phyloP scores from a whole-genome alignment of 2,797 vertebrate species.

The Prionace glauca region DNA sequence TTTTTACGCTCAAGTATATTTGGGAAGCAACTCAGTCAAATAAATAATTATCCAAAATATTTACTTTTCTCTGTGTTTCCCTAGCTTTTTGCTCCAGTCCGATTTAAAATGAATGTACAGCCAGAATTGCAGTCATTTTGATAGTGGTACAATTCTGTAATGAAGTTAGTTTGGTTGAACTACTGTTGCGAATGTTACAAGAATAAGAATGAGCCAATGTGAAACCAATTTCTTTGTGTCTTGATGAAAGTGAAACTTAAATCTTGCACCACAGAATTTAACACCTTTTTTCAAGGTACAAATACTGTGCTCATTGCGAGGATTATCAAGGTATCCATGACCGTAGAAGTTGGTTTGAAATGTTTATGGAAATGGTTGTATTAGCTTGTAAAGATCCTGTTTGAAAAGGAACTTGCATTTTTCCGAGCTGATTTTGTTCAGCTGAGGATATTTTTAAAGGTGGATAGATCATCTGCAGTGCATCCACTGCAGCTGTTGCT shows the following conservation, averaged over 20 bases:
- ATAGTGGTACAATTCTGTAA: not conserved
- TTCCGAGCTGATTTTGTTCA: not conserved
- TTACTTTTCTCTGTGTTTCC: not conserved
- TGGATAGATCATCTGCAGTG: constrained; percentile 32
- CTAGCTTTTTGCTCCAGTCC: not conserved
- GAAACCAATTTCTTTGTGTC: not conserved
- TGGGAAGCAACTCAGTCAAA: not conserved
- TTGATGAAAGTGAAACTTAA: not conserved
- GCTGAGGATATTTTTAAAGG: constrained; percentile 10
- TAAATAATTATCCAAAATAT: not conserved
- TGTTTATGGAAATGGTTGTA: not conserved
- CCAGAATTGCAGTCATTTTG: not conserved
- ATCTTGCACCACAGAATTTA: not conserved
- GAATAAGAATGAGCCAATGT: not conserved
- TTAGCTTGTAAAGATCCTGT: not conserved
- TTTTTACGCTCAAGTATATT: not conserved
- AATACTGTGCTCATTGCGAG: not conserved
- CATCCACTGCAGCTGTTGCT: constrained; percentile 35
- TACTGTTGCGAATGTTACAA: not conserved
- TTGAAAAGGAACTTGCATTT: not conserved
- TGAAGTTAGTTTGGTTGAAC: not conserved
- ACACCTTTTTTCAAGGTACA: not conserved
- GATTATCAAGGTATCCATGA: no score
- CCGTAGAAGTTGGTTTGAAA: not conserved
- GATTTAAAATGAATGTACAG: not conserved